Percentiles rank a stretch among this genome's conserved stretches.
phyloP scores from a whole-genome alignment of 1,140 invertebrate species.

The Bradynema listronoti region DNA sequence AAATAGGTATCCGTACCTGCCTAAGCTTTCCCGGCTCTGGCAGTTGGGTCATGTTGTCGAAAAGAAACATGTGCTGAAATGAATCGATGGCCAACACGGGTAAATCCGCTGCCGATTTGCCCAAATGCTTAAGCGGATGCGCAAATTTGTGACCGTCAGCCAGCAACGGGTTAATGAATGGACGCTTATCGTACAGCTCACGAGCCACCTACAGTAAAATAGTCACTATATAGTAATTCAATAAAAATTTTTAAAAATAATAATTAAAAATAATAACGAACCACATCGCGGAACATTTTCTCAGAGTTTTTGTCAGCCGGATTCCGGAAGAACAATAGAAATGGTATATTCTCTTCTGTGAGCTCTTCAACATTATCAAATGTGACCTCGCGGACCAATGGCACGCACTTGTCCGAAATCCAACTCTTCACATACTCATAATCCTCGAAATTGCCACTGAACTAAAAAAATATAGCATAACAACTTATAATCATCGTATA shows the following conservation, averaged over 20 bases:
- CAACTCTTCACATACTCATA: conserved; percentile 68
- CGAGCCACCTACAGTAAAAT: conserved; percentile 39
- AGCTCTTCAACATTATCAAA: conserved; percentile 95
- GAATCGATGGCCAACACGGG: conserved; percentile 96
- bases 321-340: conserved; percentile 86
- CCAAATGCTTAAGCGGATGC: conserved; percentile 93
- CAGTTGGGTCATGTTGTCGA: conserved; percentile 64
- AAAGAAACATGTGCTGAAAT: conserved; percentile 94
- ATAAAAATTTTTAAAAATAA: conserved; percentile 4
- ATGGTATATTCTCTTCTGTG: conserved; percentile 96
- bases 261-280: conserved; percentile 8
- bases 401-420: conserved; percentile 73
- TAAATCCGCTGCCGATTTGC: conserved; percentile 79
- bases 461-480: conserved; percentile 42
- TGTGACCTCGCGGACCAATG: conserved; percentile 76
- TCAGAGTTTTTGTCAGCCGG: conserved; percentile 51
- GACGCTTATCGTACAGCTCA: conserved; percentile 62
- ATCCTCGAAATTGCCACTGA: conserved; percentile 59
- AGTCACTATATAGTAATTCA: background rate
- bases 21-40: conserved; percentile 48
- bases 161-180: conserved; percentile 86
- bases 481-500: background rate
- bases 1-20: too few species aligned
- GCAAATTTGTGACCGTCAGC: conserved; percentile 83
- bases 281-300: conserved; percentile 52